Evolutionary conservation across 2,888 invertebrate species (phyloP).

Genomic region (Adineta ricciae): DNA sequence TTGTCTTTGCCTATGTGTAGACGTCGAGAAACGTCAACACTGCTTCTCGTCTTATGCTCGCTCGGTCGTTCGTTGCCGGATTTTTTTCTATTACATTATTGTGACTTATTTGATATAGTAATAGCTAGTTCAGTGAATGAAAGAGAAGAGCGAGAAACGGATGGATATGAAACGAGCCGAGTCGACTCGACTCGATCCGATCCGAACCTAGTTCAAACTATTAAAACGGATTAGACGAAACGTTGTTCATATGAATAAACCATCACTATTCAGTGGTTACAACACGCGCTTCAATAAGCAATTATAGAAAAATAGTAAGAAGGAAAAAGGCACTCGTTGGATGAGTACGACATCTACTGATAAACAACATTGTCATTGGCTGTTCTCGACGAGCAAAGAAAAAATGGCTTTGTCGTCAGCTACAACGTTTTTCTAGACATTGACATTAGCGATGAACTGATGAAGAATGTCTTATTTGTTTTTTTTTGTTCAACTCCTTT

Average conservation of each 20-base stretch:
- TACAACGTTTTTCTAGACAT: neutral
- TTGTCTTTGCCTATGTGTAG: neutral
- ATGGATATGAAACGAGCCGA: neutral
- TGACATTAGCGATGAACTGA: neutral
- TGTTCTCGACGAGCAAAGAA: neutral
- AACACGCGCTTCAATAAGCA: neutral
- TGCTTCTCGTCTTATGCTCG: neutral
- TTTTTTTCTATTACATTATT: neutral
- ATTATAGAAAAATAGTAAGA: neutral
- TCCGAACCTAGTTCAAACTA: neutral
- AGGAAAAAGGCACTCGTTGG: neutral
- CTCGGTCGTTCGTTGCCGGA: neutral
- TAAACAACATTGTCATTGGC: neutral
- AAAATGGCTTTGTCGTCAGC: neutral
- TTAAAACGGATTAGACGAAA: neutral
- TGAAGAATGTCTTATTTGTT: neutral
- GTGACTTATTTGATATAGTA: neutral
- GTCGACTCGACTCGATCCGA: neutral
- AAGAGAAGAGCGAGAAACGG: neutral
- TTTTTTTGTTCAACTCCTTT: neutral
- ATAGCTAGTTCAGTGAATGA: neutral
- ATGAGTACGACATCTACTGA: neutral
- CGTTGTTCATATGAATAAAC: neutral
- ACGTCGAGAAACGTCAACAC: neutral
- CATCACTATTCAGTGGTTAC: neutral